phyloP scores from a whole-genome alignment of 2,113 vertebrate genomes.

The Indicator maculatus region DNA sequence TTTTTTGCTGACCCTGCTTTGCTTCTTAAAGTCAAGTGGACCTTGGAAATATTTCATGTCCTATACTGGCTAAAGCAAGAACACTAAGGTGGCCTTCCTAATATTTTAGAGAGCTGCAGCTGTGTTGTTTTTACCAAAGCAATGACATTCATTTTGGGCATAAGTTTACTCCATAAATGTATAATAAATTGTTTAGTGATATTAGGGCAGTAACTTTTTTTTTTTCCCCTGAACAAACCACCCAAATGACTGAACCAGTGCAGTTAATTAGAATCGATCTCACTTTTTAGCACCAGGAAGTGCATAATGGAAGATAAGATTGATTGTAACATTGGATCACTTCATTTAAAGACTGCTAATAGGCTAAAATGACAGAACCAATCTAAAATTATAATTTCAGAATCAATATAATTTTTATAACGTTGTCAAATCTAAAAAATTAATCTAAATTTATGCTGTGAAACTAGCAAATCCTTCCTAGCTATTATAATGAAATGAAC shows the following conservation, averaged over 20 bases:
- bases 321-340: conserved; percentile 73
- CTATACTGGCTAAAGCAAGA: background rate
- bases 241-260: conserved; percentile 61
- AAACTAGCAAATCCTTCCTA: conserved; percentile 68
- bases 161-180: conserved; percentile 37
- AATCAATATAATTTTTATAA: conserved; percentile 77
- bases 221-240: conserved; percentile 26
- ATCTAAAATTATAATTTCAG: conserved; percentile 77
- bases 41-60: background rate
- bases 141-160: background rate
- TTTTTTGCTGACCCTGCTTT: conserved; percentile 34
- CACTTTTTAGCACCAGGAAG: conserved; percentile 74
- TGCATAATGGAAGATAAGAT: conserved; percentile 75
- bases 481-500: conserved; percentile 66
- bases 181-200: conserved; percentile 47
- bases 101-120: background rate
- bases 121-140: background rate
- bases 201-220: conserved; percentile 21
- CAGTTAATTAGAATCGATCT: conserved; percentile 75
- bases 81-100: background rate
- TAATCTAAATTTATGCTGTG: conserved; percentile 71
- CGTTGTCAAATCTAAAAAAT: conserved; percentile 70
- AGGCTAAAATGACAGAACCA: conserved; percentile 72
- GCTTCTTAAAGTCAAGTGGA: background rate
- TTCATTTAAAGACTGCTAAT: conserved; percentile 77